These are phyloP conservation scores for Onychostoma macrolepis DNA, from an alignment of 2,113 vertebrate genomes.

Conservation along the genomic window DNA sequence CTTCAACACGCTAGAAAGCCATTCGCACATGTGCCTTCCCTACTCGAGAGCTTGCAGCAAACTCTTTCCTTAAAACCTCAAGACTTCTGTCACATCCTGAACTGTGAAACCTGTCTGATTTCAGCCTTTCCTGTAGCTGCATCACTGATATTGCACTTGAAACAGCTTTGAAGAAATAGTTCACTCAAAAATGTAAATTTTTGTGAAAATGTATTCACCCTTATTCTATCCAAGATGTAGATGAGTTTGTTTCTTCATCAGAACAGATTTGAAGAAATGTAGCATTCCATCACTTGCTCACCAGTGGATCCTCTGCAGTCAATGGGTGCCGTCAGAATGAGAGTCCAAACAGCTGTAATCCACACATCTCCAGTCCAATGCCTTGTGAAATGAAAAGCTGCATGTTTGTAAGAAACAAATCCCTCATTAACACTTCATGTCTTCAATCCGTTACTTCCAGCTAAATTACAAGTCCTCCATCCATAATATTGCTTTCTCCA, in stretches of 20 bases:
- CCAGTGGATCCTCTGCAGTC: not conserved
- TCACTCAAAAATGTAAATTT: not conserved
- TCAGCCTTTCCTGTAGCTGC: not conserved
- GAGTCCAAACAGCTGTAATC: not conserved
- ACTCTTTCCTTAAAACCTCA: constrained; percentile 16
- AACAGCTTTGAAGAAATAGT: not conserved
- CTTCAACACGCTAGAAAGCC: constrained; percentile 47
- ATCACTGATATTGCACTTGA: not conserved
- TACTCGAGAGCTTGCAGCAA: constrained; percentile 48
- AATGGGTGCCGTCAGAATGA: not conserved
- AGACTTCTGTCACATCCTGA: not conserved
- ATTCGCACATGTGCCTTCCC: constrained; percentile 54
- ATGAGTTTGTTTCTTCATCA: not conserved
- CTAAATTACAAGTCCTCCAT: not conserved
- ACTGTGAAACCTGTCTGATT: constrained; percentile 13
- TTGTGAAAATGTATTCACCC: not conserved
- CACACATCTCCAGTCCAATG: too few species aligned
- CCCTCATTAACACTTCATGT: too few species aligned
- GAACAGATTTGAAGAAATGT: not conserved
- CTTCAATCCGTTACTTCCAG: too few species aligned
- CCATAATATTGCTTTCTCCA: not conserved
- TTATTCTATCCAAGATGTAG: not conserved
- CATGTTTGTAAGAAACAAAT: too few species aligned
- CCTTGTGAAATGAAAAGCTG: too few species aligned
- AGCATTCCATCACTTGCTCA: not conserved